Conservation (phyloP, 2,797 vertebrate species). For the Sarcophilus harrisii region DNA sequence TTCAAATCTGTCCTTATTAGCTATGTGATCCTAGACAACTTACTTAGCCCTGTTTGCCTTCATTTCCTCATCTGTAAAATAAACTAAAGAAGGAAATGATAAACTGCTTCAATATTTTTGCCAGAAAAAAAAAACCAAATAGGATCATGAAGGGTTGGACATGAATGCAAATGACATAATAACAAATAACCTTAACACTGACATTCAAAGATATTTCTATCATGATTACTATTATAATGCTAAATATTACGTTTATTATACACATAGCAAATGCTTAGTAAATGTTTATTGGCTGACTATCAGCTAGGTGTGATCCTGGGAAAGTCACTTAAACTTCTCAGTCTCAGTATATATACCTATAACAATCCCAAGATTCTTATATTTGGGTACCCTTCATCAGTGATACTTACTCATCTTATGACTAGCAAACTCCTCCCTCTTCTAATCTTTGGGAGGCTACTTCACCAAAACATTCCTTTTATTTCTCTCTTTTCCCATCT, state of each 20-base stretch:
- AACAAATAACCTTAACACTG: neutral
- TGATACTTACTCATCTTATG: neutral
- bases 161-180: neutral
- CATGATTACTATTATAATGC: neutral
- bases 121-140: neutral
- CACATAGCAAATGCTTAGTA: neutral
- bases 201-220: neutral
- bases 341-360: neutral
- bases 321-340: neutral
- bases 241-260: neutral
- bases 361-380: neutral
- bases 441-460: neutral
- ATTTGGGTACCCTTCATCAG: neutral
- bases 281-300: neutral
- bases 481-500: neutral
- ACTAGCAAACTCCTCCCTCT: neutral
- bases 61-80: neutral
- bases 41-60: neutral
- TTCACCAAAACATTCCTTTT: neutral
- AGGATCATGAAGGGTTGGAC: neutral
- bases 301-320: neutral
- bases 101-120: neutral
- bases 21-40: neutral
- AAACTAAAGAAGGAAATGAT: neutral
- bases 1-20: neutral